Evolutionary conservation across 2,797 vertebrate genomes (phyloP).

Genomic region (Ambastaia sidthimunki): DNA sequence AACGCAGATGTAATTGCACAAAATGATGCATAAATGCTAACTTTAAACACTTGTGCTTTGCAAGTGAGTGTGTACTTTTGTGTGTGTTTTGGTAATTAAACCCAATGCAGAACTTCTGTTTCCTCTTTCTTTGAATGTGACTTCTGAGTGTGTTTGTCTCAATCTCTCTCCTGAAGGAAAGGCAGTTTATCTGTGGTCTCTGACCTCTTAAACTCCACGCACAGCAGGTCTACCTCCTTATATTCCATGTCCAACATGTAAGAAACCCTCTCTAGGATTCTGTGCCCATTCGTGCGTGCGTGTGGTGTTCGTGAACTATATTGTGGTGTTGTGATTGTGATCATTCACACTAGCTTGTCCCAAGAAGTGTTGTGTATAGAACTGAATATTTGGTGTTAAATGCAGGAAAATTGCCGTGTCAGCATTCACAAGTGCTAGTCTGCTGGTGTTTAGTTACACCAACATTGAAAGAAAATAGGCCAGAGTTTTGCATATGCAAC

Average conservation of each 20-base stretch:
- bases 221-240: conserved; percentile 83
- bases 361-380: conserved; percentile 55
- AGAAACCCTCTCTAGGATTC: conserved; percentile 70
- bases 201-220: conserved; percentile 81
- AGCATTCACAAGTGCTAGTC: neutral
- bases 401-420: neutral
- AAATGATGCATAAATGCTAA: neutral
- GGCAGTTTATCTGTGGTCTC: conserved; percentile 84
- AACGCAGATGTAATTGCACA: neutral
- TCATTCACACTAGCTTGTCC: conserved; percentile 45
- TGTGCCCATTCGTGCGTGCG: conserved; percentile 64
- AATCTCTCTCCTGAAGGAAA: conserved; percentile 78
- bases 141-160: conserved; percentile 58
- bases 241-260: conserved; percentile 86
- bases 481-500: neutral
- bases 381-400: conserved; percentile 10
- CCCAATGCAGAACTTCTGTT: neutral
- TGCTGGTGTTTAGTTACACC: neutral
- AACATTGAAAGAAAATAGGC: neutral
- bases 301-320: conserved; percentile 42
- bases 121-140: conserved; percentile 53
- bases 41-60: too few relatives aligned
- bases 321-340: conserved; percentile 21
- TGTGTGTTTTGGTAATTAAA: conserved; percentile 18
- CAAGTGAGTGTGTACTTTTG: conserved; percentile 30